These are phyloP conservation scores for Aphaenogaster floridana DNA, from an alignment of 1,140 invertebrate genomes.

Conservation along the genomic window DNA sequence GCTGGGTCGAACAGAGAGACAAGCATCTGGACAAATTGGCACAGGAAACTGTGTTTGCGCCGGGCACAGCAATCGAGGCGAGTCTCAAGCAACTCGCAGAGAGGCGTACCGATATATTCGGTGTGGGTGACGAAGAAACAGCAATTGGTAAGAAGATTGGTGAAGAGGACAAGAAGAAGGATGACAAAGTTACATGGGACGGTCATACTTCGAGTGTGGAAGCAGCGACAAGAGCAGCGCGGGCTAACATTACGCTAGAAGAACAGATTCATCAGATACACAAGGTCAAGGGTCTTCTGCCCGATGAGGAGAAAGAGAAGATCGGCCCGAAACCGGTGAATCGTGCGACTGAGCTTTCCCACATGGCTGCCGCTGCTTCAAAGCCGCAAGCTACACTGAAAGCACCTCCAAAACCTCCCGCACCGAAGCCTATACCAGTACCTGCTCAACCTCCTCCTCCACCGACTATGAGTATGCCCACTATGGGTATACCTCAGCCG, in stretches of 20 bases:
- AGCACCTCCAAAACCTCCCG: slow-evolving; percentile 84
- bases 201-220: slow-evolving; percentile 98
- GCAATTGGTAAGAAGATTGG: slow-evolving; percentile 99
- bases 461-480: slow-evolving; percentile 84
- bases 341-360: slow-evolving; percentile 82
- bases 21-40: slow-evolving; percentile 94
- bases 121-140: slow-evolving; percentile 99
- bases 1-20: slow-evolving; percentile 99
- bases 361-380: slow-evolving; percentile 84
- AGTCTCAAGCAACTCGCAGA: slow-evolving; percentile 98
- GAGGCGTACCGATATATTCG: slow-evolving; percentile 99
- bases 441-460: slow-evolving; percentile 84
- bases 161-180: slow-evolving; percentile 95
- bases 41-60: slow-evolving; percentile 95
- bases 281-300: slow-evolving; percentile 96
- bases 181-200: slow-evolving; percentile 98
- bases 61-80: slow-evolving; percentile 96
- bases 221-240: slow-evolving; percentile 95
- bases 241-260: slow-evolving; percentile 98
- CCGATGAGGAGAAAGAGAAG: slow-evolving; percentile 97
- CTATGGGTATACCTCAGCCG: slow-evolving; percentile 88
- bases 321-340: slow-evolving; percentile 93
- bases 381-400: slow-evolving; percentile 87
- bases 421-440: slow-evolving; percentile 82
- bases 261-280: slow-evolving; percentile 99